Evolutionary conservation across 2,797 vertebrate genomes (phyloP).

Genomic region (Myotis vivesi): DNA sequence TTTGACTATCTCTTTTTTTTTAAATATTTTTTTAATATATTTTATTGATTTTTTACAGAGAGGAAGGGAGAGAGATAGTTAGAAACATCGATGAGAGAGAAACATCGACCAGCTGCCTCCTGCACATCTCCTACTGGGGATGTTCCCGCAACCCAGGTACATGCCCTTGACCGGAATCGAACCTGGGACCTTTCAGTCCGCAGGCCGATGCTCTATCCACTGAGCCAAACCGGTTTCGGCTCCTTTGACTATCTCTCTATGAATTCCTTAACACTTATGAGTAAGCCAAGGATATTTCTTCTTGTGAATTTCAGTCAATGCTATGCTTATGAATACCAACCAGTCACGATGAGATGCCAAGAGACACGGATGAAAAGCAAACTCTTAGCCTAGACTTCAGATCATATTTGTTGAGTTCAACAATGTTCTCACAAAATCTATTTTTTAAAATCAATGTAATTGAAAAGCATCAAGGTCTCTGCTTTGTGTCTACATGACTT

Average conservation of each 20-base stretch:
- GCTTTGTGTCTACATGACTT: not conserved
- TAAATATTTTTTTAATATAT: too few relatives aligned
- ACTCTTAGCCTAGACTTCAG: not conserved
- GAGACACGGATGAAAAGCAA: not conserved
- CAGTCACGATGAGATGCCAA: not conserved
- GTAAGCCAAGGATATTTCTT: constrained; percentile 34
- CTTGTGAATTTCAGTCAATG: not conserved
- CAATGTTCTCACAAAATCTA: not conserved
- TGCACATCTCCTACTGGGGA: too few relatives aligned
- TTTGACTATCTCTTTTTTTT: not conserved
- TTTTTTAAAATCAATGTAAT: constrained; percentile 26
- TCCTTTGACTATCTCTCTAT: not conserved
- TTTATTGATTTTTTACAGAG: too few relatives aligned
- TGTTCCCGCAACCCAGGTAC: too few relatives aligned
- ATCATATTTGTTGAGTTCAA: not conserved
- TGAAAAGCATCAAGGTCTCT: constrained; percentile 24
- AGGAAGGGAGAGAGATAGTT: too few relatives aligned
- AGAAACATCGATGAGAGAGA: too few relatives aligned
- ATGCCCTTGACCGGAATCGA: too few relatives aligned
- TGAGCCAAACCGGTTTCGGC: too few relatives aligned
- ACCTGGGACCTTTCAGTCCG: too few relatives aligned
- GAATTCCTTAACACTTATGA: not conserved
- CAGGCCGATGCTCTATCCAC: too few relatives aligned
- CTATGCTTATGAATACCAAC: not conserved
- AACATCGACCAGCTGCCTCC: too few relatives aligned